Percentiles rank a stretch among this genome's conserved stretches.
Evolutionary conservation across 2,113 vertebrate species (phyloP).

Genomic region (Hymenochirus boettgeri): DNA sequence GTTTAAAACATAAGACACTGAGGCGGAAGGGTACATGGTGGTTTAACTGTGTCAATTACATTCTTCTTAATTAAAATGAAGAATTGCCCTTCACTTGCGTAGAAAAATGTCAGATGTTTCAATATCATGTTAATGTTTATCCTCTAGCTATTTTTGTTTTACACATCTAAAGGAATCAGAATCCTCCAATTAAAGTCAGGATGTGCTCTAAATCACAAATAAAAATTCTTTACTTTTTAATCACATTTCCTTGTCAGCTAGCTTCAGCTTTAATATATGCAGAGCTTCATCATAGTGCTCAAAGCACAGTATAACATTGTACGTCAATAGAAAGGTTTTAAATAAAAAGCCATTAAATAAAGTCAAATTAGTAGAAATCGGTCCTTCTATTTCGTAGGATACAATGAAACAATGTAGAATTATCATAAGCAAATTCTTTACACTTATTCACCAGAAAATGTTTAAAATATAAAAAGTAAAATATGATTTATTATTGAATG

Average conservation of each 20-base stretch:
- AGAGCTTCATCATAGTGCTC: conserved; percentile 1
- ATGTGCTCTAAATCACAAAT: conserved; percentile 16
- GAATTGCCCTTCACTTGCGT: background rate
- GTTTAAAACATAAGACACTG: conserved; percentile 13
- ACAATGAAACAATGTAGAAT: too few relatives aligned
- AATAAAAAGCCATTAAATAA: conserved; percentile 4
- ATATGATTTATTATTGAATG: too few relatives aligned
- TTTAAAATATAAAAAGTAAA: too few relatives aligned
- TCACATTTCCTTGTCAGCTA: conserved; percentile 3
- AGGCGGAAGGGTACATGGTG: conserved; percentile 6
- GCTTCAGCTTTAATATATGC: background rate
- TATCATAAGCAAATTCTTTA: too few relatives aligned
- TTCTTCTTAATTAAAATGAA: conserved; percentile 18
- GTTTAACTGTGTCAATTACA: conserved; percentile 4
- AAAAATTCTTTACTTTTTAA: conserved; percentile 3
- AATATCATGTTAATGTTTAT: background rate
- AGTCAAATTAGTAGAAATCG: background rate
- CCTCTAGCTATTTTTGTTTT: background rate
- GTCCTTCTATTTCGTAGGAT: too few relatives aligned
- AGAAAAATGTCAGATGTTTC: background rate
- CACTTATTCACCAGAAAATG: too few relatives aligned
- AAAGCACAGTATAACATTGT: conserved; percentile 2
- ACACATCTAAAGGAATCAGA: background rate
- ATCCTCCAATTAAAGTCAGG: background rate
- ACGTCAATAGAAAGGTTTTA: conserved; percentile 4